phyloP scores from a whole-genome alignment of 2,888 invertebrate genomes.

The Lydus trimaculatus region DNA sequence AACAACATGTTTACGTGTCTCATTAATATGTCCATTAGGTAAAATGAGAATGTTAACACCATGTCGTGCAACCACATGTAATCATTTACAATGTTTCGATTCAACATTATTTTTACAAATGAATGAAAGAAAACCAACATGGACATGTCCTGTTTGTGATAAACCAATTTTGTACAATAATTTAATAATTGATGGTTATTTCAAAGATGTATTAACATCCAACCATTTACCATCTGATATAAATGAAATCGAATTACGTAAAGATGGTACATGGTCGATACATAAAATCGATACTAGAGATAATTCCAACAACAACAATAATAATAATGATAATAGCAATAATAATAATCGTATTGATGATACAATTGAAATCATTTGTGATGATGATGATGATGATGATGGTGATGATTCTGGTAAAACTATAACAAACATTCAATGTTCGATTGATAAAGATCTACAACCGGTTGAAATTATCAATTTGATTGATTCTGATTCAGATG shows the following conservation, averaged over 20 bases:
- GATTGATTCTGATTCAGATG: not conserved
- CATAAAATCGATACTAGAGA: too few species aligned
- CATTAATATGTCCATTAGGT: not conserved
- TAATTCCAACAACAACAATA: too few species aligned
- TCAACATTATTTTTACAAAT: not conserved
- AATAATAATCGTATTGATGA: not conserved
- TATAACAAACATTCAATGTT: not conserved
- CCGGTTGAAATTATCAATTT: slow-evolving; percentile 2
- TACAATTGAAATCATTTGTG: not conserved
- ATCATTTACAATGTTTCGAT: slow-evolving; percentile 1
- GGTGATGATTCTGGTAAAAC: not conserved
- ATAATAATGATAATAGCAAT: not conserved
- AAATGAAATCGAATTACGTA: not conserved
- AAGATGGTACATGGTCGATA: not conserved
- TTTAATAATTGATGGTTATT: not conserved
- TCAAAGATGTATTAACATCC: not conserved
- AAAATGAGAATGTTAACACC: not conserved
- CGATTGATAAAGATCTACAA: not conserved
- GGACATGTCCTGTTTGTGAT: not conserved
- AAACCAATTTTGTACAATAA: not conserved
- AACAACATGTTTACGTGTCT: not conserved
- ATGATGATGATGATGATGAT: not conserved
- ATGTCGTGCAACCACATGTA: not conserved
- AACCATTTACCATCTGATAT: not conserved
- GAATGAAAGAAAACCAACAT: not conserved